Percentiles rank a stretch among this genome's conserved stretches.
These are phyloP conservation scores for Eledona agricola DNA, from an alignment of 2,888 invertebrate genomes.

Conservation along the genomic window DNA sequence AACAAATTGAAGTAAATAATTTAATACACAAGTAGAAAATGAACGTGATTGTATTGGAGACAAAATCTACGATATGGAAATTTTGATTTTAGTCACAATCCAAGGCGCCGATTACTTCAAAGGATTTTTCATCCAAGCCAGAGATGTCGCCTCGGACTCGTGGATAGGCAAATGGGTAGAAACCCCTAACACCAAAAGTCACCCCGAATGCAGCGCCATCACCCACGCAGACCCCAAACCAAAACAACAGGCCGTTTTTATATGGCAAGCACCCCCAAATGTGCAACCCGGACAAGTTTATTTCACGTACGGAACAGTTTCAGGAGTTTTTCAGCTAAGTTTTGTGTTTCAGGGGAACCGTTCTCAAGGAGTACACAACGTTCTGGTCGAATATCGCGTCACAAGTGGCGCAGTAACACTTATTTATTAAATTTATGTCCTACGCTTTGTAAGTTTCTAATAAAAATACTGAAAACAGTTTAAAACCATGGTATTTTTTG, in stretches of 20 bases:
- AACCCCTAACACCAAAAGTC: constrained; percentile 77
- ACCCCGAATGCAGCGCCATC: constrained; percentile 81
- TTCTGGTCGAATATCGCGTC: constrained; percentile 79
- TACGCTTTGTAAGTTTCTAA: constrained; percentile 1
- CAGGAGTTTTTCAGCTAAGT: constrained; percentile 30
- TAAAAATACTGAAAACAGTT: too few relatives aligned
- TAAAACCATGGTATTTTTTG: too few relatives aligned
- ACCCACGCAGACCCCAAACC: constrained; percentile 81
- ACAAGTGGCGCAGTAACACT: constrained; percentile 52
- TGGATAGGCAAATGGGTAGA: constrained; percentile 81
- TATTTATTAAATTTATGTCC: constrained; percentile 5
- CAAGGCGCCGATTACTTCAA: constrained; percentile 69
- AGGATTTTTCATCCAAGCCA: constrained; percentile 86
- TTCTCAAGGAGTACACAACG: constrained; percentile 77
- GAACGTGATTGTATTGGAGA: too few relatives aligned
- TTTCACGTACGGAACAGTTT: constrained; percentile 70
- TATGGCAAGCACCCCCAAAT: constrained; percentile 79
- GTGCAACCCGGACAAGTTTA: constrained; percentile 73
- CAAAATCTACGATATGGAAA: too few relatives aligned
- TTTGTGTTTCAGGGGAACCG: constrained; percentile 73
- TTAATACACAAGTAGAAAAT: too few relatives aligned
- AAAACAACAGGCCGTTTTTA: constrained; percentile 75
- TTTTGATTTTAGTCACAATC: constrained; percentile 51
- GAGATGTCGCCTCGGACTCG: constrained; percentile 74
- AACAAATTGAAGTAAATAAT: not conserved